phyloP scores from a whole-genome alignment of 2,797 vertebrate species.

The Acridotheres tristis region DNA sequence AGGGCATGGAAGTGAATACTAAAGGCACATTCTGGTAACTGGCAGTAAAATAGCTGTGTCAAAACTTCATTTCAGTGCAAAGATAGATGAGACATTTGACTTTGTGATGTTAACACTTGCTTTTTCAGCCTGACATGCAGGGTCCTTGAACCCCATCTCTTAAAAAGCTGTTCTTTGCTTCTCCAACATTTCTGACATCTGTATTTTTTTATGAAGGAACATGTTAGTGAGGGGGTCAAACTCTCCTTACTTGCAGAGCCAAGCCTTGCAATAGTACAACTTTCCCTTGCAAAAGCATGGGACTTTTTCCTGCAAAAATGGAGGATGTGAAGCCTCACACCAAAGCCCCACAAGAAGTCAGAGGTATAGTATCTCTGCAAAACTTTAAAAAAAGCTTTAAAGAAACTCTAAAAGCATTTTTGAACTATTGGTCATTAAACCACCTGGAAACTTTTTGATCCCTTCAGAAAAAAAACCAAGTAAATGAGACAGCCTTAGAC shows the following conservation, averaged over 20 bases:
- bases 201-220: neutral
- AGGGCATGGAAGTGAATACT: neutral
- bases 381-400: neutral
- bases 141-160: neutral
- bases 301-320: neutral
- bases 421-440: neutral
- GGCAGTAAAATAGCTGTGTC: neutral
- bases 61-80: neutral
- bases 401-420: neutral
- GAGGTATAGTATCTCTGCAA: neutral
- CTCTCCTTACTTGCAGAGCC: neutral
- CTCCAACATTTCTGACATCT: neutral
- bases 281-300: neutral
- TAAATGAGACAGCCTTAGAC: neutral
- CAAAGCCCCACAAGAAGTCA: neutral
- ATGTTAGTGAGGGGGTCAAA: neutral
- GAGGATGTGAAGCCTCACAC: rapidly evolving
- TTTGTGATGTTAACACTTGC: neutral
- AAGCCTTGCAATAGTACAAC: neutral
- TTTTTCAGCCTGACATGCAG: neutral
- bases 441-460: neutral
- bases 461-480: neutral
- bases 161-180: neutral
- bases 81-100: neutral
- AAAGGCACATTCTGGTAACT: neutral